Evolutionary conservation across 2,888 invertebrate species (phyloP).

Genomic region (Phyto melanocephala): DNA sequence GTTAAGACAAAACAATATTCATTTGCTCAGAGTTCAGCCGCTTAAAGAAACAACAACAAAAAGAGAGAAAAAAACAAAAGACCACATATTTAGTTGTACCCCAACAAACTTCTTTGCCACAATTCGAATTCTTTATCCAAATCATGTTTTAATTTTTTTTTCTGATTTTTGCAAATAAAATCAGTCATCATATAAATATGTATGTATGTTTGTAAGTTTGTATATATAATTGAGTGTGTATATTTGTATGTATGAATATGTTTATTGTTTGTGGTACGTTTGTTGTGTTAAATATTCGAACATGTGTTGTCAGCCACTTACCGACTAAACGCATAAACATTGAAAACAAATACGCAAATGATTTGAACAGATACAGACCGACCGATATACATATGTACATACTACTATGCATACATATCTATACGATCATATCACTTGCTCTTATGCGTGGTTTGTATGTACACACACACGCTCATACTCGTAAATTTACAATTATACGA

Average conservation of each 20-base stretch:
- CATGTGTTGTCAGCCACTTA: slow-evolving; percentile 63
- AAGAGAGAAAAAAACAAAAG: not conserved
- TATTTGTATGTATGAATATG: not conserved
- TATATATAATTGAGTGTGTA: too few species aligned
- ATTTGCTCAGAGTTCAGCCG: not conserved
- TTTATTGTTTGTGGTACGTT: slow-evolving; percentile 8
- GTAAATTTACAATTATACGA: slow-evolving; percentile 23
- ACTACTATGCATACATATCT: too few species aligned
- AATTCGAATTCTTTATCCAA: not conserved
- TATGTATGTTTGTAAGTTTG: too few species aligned
- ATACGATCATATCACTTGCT: slow-evolving; percentile 42
- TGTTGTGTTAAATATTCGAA: slow-evolving; percentile 39
- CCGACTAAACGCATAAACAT: slow-evolving; percentile 51
- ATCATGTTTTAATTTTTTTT: not conserved
- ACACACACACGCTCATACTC: not conserved
- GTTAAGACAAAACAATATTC: slow-evolving; percentile 27
- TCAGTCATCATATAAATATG: too few species aligned
- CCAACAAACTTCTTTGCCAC: not conserved
- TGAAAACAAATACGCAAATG: slow-evolving; percentile 18
- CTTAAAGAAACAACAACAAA: slow-evolving; percentile 2
- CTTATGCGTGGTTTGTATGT: slow-evolving; percentile 35
- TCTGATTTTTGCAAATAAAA: slow-evolving; percentile 2
- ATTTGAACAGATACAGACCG: slow-evolving; percentile 12
- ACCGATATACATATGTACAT: not conserved
- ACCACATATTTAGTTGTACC: slow-evolving; percentile 14